These are phyloP conservation scores for Anabas testudineus DNA, from an alignment of 2,797 vertebrate species.

Conservation along the genomic window DNA sequence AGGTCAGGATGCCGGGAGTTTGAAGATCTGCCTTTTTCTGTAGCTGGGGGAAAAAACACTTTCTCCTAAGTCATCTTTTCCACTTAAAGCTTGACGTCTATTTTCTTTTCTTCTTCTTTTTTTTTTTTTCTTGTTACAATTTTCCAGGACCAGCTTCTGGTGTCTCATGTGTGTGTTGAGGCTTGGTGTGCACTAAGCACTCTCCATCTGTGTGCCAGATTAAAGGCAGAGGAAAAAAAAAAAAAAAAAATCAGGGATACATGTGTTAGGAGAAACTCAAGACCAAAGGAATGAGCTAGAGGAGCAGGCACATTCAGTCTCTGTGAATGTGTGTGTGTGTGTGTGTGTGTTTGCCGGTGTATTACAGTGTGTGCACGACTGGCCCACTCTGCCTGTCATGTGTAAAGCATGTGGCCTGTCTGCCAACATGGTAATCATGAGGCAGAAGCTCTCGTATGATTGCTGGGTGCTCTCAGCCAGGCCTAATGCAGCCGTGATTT, in stretches of 20 bases:
- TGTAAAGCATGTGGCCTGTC: constrained; percentile 60
- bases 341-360: constrained; percentile 17
- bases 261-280: constrained; percentile 40
- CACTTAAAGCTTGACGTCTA: constrained; percentile 61
- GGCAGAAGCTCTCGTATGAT: constrained; percentile 47
- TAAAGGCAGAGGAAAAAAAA: constrained; percentile 53
- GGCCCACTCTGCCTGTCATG: constrained; percentile 46
- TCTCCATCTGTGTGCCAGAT: constrained; percentile 80
- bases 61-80: constrained; percentile 78
- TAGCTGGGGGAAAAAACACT: constrained; percentile 57
- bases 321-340: neutral
- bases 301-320: constrained; percentile 14
- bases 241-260: constrained; percentile 49
- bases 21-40: constrained; percentile 41
- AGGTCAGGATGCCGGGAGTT: constrained; percentile 33
- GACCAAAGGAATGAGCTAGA: constrained; percentile 42
- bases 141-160: constrained; percentile 74
- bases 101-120: constrained; percentile 59
- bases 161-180: constrained; percentile 45
- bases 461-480: constrained; percentile 30
- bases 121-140: constrained; percentile 68
- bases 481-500: constrained; percentile 8
- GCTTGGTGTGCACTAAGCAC: constrained; percentile 47
- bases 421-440: constrained; percentile 65
- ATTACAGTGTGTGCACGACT: constrained; percentile 20